These are phyloP conservation scores for Clarias batrachus DNA, from an alignment of 2,113 vertebrate genomes.

Conservation along the genomic window DNA sequence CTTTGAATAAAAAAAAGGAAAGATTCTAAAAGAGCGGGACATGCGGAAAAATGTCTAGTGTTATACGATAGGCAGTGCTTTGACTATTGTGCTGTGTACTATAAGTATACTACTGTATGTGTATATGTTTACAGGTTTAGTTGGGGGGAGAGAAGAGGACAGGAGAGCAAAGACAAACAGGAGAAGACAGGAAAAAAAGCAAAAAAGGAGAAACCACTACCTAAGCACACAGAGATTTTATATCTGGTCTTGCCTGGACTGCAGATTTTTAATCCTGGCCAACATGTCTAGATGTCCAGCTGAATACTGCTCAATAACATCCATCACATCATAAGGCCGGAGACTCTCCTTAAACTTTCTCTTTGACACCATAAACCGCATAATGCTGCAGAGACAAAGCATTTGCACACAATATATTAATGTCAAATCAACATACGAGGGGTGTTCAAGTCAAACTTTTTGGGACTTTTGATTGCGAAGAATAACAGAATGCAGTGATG, in stretches of 20 bases:
- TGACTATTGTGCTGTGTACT: not conserved
- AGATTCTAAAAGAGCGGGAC: not conserved
- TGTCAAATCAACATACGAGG: not conserved
- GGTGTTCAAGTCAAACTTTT: too few relatives aligned
- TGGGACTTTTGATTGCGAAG: too few relatives aligned
- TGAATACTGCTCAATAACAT: slow-evolving; percentile 97
- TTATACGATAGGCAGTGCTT: not conserved
- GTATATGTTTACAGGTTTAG: not conserved
- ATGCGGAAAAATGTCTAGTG: slow-evolving; percentile 4
- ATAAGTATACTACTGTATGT: not conserved
- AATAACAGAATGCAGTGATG: too few relatives aligned
- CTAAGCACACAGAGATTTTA: slow-evolving; percentile 7
- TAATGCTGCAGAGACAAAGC: slow-evolving; percentile 78
- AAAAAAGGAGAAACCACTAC: not conserved
- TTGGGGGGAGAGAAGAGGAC: not conserved
- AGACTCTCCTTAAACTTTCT: slow-evolving; percentile 98
- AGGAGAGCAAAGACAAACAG: not conserved
- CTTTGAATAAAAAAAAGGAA: not conserved
- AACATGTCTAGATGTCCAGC: slow-evolving; percentile 98
- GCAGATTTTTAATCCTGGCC: slow-evolving; percentile 95
- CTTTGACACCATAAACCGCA: slow-evolving; percentile 96
- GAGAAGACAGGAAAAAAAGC: not conserved
- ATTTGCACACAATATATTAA: slow-evolving; percentile 35
- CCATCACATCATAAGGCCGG: slow-evolving; percentile 96
- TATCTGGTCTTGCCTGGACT: slow-evolving; percentile 84